Evolutionary conservation across 2,113 vertebrate genomes (phyloP).

Genomic region (Lasiurus cinereus): DNA sequence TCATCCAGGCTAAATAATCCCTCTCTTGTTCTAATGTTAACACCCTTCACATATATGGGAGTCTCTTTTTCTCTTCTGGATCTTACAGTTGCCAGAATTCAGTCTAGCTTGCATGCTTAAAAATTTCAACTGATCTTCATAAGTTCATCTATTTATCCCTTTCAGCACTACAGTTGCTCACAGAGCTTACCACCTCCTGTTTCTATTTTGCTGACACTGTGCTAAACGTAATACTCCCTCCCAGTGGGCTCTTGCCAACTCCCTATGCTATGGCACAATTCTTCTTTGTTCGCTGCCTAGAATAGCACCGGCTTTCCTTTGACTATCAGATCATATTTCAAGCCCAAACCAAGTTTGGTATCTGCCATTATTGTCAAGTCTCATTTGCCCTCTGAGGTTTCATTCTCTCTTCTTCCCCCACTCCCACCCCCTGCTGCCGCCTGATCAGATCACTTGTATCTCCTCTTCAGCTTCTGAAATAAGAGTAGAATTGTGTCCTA

Average conservation of each 20-base stretch:
- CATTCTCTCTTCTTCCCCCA: background rate
- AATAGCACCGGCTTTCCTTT: constrained; percentile 75
- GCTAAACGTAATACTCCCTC: constrained; percentile 73
- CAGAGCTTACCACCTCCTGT: background rate
- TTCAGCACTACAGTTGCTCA: background rate
- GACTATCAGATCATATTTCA: constrained; percentile 75
- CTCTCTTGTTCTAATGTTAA: constrained; percentile 34
- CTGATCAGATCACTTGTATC: constrained; percentile 30
- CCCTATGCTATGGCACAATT: constrained; percentile 53
- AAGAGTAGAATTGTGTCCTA: constrained; percentile 61
- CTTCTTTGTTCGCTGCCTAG: constrained; percentile 74
- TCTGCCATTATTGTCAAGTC: constrained; percentile 63
- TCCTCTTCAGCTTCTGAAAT: constrained; percentile 63
- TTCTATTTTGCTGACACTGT: constrained; percentile 56
- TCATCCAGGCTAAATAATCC: constrained; percentile 21
- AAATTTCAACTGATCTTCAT: constrained; percentile 22
- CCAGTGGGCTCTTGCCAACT: constrained; percentile 52
- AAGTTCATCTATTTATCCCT: background rate
- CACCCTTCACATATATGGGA: constrained; percentile 44
- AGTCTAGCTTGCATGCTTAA: background rate
- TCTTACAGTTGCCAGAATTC: constrained; percentile 13
- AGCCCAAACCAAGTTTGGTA: constrained; percentile 67
- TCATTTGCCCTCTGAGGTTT: constrained; percentile 56
- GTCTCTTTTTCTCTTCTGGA: background rate
- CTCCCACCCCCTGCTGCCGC: too few relatives aligned